Percentiles rank a stretch among this genome's conserved stretches.
phyloP scores from a whole-genome alignment of 1,140 invertebrate genomes.

The Hirudo medicinalis region DNA sequence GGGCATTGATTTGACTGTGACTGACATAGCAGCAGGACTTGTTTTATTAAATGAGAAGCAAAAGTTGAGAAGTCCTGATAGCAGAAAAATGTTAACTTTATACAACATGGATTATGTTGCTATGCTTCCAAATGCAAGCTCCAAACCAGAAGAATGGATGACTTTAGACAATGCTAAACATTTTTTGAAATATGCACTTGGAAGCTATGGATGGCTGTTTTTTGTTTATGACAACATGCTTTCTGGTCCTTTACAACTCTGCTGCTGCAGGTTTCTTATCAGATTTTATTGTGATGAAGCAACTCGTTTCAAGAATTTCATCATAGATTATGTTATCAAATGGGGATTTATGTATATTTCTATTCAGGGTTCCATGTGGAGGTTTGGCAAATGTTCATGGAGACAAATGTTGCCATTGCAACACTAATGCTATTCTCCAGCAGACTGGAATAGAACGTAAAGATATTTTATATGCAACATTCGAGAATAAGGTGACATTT shows the following conservation, averaged over 20 bases:
- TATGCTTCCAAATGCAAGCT: neutral
- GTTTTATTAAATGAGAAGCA: conserved; percentile 58
- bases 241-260: conserved; percentile 54
- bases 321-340: neutral
- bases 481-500: conserved; percentile 54
- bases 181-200: conserved; percentile 63
- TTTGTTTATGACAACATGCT: conserved; percentile 59
- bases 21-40: conserved; percentile 72
- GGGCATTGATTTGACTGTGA: conserved; percentile 70
- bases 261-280: conserved; percentile 47
- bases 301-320: neutral
- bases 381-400: conserved; percentile 39
- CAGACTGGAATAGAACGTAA: conserved; percentile 58
- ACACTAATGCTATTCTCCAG: conserved; percentile 66
- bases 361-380: neutral
- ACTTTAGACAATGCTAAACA: conserved; percentile 58
- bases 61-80: neutral
- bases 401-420: conserved; percentile 71
- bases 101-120: neutral
- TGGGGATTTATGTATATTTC: neutral
- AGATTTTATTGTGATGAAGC: neutral
- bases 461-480: conserved; percentile 71
- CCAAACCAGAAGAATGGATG: conserved; percentile 52
- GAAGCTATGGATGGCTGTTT: conserved; percentile 80
- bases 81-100: neutral